These are phyloP conservation scores for Epinotia brunnichana DNA, from an alignment of 2,888 invertebrate genomes.

Conservation along the genomic window DNA sequence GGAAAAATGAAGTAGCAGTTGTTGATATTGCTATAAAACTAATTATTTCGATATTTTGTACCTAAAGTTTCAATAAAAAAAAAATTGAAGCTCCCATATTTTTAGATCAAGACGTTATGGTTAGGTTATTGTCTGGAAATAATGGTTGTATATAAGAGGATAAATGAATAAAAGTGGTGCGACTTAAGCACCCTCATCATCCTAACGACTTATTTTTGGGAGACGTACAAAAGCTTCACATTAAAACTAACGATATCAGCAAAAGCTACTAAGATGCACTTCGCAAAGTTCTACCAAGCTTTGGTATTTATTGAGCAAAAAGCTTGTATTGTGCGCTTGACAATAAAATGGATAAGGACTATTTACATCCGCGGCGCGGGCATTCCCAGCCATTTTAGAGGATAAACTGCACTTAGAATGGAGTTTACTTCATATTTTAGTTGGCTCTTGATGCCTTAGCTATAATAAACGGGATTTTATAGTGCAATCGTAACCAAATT, in stretches of 20 bases:
- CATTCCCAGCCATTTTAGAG: conserved; percentile 38
- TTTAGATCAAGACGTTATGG: neutral
- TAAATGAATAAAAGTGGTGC: neutral
- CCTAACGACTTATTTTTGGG: conserved; percentile 1
- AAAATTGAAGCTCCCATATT: too few species aligned
- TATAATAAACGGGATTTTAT: conserved; percentile 36
- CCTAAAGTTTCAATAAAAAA: too few species aligned
- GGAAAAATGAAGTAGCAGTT: conserved; percentile 30
- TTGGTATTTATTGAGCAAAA: conserved; percentile 33
- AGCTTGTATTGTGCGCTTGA: conserved; percentile 39
- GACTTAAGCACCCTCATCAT: neutral
- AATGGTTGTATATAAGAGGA: neutral
- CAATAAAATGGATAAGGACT: conserved; percentile 42
- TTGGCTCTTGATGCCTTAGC: conserved; percentile 29
- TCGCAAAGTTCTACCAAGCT: conserved; percentile 28
- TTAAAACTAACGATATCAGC: conserved; percentile 33
- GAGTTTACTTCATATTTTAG: conserved; percentile 41
- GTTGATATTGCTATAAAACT: conserved; percentile 15
- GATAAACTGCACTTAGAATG: conserved; percentile 39
- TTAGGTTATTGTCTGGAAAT: neutral
- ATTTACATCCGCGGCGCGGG: conserved; percentile 36
- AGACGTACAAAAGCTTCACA: conserved; percentile 21
- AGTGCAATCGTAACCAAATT: conserved; percentile 25
- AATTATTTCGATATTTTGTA: neutral
- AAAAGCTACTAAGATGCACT: conserved; percentile 26